Evolutionary conservation across 2,797 vertebrate genomes (phyloP), one percentile per base, ranked within the genome.

Genomic region (Squalus acanthias): DNA sequence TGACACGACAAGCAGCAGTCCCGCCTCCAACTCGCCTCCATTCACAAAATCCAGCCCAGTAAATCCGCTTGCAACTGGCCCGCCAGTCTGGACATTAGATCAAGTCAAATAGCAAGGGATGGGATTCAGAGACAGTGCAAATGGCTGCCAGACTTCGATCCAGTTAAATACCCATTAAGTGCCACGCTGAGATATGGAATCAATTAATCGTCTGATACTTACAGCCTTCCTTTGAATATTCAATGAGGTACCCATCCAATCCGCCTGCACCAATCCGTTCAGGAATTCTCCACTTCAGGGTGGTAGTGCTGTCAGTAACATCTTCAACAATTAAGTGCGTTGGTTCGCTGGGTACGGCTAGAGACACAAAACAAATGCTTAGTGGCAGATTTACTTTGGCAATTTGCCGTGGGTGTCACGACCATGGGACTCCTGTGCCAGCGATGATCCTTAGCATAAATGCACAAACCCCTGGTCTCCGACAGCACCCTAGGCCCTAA

Each of bases 141-240:
- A 1, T 26, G 22, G 46, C 50, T 87, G 20, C 50, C 22, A 24
- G 5, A n/a, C 3, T 39, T 88, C 6, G 50, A 50, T 0, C 85
- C 7, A 88, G 22, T 88, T 88, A 57, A 88, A 29, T 57, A 10
- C 22, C 57, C 85, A 82, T 39, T 17, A 57, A 88, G 7, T 57
- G 0, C 50, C 85, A 24, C 50, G 2, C 50, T 24, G 39, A 50
- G 46, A 24, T 87, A 53, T 46, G 46, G 69, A 72, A 33, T 12
- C 3, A 53, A 2, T 46, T 4, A 72, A 12, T 3, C 0, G 6
- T 29, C 3, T 24, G 7, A 96, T 89, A 97, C 98, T 98, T 97
- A 99, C 99, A 98, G 98, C 98, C 99, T 97, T 99, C 99, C 96
- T 98, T 97, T 97, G 98, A 98, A 97, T 98, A 99, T 97, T 99